phyloP scores from a whole-genome alignment of 1,140 invertebrate genomes.

The Armadillidium nasatum region DNA sequence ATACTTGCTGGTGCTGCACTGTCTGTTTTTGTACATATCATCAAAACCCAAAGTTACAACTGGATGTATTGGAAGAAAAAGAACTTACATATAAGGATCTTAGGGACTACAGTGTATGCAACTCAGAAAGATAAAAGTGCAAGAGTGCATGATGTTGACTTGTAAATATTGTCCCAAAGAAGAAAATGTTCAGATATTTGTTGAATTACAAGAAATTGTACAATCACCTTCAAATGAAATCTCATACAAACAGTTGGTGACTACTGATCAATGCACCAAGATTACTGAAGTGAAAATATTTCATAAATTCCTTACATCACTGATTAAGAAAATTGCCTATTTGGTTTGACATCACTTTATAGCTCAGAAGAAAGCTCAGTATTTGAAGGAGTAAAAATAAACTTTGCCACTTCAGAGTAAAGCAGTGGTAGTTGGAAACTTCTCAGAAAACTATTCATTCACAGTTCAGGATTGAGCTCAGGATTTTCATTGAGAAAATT shows the following conservation, averaged over 20 bases:
- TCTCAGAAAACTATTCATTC: too few species aligned
- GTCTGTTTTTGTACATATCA: not conserved
- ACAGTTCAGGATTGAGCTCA: not conserved
- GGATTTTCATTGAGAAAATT: conserved; percentile 1
- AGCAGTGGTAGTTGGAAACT: too few species aligned
- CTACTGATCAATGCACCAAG: not conserved
- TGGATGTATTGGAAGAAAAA: not conserved
- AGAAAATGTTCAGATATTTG: not conserved
- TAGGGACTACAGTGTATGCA: conserved; percentile 1
- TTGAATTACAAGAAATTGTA: not conserved
- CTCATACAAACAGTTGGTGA: not conserved
- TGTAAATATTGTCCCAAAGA: not conserved
- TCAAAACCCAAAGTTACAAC: conserved; percentile 1
- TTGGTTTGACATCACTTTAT: too few species aligned
- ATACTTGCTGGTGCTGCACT: not conserved
- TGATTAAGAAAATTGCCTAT: not conserved
- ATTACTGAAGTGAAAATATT: not conserved
- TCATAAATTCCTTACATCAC: not conserved
- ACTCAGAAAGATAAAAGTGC: not conserved
- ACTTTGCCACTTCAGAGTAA: too few species aligned
- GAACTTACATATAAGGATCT: conserved; percentile 10
- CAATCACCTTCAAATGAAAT: not conserved
- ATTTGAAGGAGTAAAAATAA: too few species aligned
- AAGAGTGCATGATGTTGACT: not conserved
- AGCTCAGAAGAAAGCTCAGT: too few species aligned